Evolutionary conservation across 37 sponge, comb jelly and placozoan genomes (phyloP), one percentile per base, ranked within the genome.

Genomic region (Tethya wilhelma): DNA sequence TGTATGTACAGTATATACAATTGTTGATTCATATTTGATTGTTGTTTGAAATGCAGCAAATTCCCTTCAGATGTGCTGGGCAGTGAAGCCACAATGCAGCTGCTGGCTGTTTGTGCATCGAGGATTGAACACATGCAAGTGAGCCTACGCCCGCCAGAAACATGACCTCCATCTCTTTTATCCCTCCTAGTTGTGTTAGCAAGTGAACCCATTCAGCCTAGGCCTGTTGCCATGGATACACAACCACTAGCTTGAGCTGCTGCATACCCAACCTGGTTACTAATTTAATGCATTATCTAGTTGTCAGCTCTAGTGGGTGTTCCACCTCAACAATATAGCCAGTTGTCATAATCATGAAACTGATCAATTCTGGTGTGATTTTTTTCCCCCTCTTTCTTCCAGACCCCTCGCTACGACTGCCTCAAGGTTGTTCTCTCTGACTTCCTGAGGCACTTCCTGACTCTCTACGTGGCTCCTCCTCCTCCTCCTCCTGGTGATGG

Each of bases 111-210:
- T 26, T 84, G 68, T 69, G 86, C 83, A 25, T 75, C 82, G 2
- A 79, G 93, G 63, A 77, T 93, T 20, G 93, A 89, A 38, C 90
- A 88, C 73, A 81, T 93, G 90, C 86, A 87, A 77, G 92, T 91
- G 39, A 23, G n/a, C 30, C n/a, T n/a, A n/a, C n/a, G 42, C 26
- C 25, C 37, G 11, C 44, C 31, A 2, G 12, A 7, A 4, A 7
- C n/a, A 33, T 77, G 2, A 2, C 44, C 38, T 26, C 33, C 2
- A 17, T 80, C 33, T 8, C 11, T 53, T 3, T 80, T 42, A 12
- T 26, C 5, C 23, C 22, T 30, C 23, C 19, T 25, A 20, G 8
- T 33, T 69, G 44, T 32, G 36, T 33, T 23, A 49, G 14, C 53
- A 49, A 19, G 53, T 49, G 14, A 9, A 49, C 9, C 9, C 9